These are phyloP conservation scores for Mactra quadrangularis DNA, from an alignment of 1,140 invertebrate species.

Conservation along the genomic window DNA sequence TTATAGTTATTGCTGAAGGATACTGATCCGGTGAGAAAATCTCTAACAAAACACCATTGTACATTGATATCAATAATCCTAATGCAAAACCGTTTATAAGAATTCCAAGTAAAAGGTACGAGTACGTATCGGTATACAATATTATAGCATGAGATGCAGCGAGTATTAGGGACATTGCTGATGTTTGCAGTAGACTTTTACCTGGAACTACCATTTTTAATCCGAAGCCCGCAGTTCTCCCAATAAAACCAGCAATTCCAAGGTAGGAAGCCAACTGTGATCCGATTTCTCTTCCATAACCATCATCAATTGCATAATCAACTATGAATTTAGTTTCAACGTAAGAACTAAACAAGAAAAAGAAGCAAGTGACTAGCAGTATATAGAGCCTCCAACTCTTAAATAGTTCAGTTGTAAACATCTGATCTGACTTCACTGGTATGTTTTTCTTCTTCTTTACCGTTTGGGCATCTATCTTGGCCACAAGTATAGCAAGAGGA, in stretches of 20 bases:
- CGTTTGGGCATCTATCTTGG: not conserved
- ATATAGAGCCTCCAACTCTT: conserved; percentile 2
- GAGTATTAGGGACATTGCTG: not conserved
- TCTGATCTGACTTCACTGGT: no score
- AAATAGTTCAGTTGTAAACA: not conserved
- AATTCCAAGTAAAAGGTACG: not conserved
- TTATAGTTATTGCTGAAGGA: not conserved
- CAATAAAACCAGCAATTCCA: not conserved
- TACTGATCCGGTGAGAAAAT: not conserved
- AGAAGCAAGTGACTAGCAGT: not conserved
- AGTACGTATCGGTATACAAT: not conserved
- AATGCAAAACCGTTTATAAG: not conserved
- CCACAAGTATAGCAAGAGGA: not conserved
- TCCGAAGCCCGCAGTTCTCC: not conserved
- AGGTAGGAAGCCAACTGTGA: not conserved
- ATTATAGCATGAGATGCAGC: conserved; percentile 1
- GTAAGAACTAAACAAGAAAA: not conserved
- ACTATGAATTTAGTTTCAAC: conserved; percentile 22
- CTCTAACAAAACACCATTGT: not conserved
- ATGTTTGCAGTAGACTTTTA: not conserved
- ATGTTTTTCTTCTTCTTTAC: not conserved
- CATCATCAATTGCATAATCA: not conserved
- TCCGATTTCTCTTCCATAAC: not conserved
- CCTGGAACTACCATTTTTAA: not conserved
- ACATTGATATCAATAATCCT: not conserved